A percentile compares a stretch with the other conserved stretches of the same genome.
Evolutionary conservation across 2,113 vertebrate species (phyloP).

Genomic region (Toxostoma redivivum): DNA sequence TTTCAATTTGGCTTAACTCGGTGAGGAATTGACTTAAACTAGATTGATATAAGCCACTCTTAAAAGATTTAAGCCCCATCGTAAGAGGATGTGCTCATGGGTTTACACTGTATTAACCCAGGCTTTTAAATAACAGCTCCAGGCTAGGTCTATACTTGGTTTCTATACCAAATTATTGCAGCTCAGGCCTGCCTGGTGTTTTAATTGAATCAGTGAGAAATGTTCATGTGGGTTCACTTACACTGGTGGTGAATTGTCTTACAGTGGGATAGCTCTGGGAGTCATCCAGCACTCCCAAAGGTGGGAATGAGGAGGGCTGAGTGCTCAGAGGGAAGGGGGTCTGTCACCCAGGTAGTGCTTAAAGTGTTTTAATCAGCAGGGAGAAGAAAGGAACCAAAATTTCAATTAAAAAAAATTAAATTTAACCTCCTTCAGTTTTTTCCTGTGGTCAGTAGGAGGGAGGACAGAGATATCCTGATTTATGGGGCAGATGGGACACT

Average conservation of each 20-base stretch:
- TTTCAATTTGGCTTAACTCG: slow-evolving; percentile 55
- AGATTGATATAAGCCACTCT: slow-evolving; percentile 64
- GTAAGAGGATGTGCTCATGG: slow-evolving; percentile 59
- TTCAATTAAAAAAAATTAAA: too few relatives aligned
- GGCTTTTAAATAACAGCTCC: slow-evolving; percentile 49
- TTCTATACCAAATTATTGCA: neutral
- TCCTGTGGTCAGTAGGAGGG: neutral
- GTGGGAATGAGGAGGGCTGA: accelerated
- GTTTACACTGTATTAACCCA: slow-evolving; percentile 60
- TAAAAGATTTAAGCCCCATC: slow-evolving; percentile 43
- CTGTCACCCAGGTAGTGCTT: neutral
- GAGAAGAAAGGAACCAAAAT: neutral
- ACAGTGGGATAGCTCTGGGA: neutral
- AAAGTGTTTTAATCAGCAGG: neutral
- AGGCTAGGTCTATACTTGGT: slow-evolving; percentile 48
- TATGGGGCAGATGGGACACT: accelerated
- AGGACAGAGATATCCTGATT: neutral
- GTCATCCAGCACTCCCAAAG: neutral
- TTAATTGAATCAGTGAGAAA: neutral
- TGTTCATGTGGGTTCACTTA: neutral
- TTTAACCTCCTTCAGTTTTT: neutral
- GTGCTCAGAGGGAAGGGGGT: accelerated
- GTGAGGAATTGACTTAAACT: slow-evolving; percentile 63
- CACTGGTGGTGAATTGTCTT: neutral
- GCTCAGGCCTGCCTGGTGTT: neutral